phyloP scores from a whole-genome alignment of 37 sponge, comb jelly and placozoan species.

The Ephydatia muelleri region DNA sequence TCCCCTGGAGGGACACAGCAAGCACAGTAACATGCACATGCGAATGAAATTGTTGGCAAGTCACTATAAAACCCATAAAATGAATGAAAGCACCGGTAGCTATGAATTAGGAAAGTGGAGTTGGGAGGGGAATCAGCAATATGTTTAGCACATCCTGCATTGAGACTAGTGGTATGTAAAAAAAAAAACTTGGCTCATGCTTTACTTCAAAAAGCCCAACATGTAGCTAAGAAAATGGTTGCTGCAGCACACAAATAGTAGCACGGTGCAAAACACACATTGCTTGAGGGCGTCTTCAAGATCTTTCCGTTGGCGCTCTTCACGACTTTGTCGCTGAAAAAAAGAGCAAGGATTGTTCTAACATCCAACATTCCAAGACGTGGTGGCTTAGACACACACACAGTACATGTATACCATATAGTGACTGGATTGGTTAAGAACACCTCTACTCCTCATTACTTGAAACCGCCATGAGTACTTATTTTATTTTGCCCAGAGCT shows the following conservation, averaged over 20 bases:
- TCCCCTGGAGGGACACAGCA: constrained; percentile 73
- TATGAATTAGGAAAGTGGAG: not conserved
- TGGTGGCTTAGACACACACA: constrained; percentile 3
- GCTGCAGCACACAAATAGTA: not conserved
- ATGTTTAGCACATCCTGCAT: not conserved
- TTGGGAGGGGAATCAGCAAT: not conserved
- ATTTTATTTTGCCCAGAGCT: not conserved
- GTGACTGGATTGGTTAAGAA: not conserved
- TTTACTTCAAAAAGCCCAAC: too few relatives aligned
- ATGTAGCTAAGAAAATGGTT: not conserved
- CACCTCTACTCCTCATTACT: not conserved
- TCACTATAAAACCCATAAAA: not conserved
- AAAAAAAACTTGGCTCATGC: too few relatives aligned
- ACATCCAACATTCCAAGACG: not conserved
- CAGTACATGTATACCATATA: not conserved
- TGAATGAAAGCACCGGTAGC: not conserved
- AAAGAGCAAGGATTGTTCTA: not conserved
- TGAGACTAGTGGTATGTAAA: too few relatives aligned
- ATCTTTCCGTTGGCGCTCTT: constrained; percentile 46
- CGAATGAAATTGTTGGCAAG: not conserved
- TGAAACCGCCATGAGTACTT: too few relatives aligned
- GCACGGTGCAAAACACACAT: constrained; percentile 10
- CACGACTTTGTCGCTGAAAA: constrained; percentile 49
- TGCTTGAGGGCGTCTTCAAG: constrained; percentile 7
- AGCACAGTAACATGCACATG: not conserved